phyloP scores from a whole-genome alignment of 2,888 invertebrate species.

The Pollenia griseotomentosa region DNA sequence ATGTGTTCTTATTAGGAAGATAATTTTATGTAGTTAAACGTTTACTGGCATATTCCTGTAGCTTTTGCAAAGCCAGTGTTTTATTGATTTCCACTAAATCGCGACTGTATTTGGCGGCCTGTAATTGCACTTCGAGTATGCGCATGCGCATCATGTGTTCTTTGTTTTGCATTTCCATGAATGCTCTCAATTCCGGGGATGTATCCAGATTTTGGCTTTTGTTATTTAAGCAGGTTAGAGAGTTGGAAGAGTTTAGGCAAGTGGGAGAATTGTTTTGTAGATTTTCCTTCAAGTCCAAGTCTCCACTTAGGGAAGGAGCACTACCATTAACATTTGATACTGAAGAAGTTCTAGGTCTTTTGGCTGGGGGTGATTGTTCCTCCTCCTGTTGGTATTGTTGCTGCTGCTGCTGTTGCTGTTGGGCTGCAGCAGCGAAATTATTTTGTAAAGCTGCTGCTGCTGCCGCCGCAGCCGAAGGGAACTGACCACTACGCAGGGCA shows the following conservation, averaged over 20 bases:
- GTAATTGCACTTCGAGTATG: constrained; percentile 84
- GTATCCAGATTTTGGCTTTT: constrained; percentile 61
- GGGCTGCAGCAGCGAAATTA: constrained; percentile 78
- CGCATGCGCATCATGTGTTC: constrained; percentile 84
- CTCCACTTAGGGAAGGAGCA: constrained; percentile 13
- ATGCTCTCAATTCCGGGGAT: constrained; percentile 79
- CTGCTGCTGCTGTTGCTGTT: constrained; percentile 76
- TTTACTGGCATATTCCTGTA: constrained; percentile 84
- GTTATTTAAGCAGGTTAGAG: constrained; percentile 36
- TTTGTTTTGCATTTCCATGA: constrained; percentile 84
- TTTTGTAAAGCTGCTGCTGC: constrained; percentile 81
- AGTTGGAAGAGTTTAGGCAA: constrained; percentile 44
- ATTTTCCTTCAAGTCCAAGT: constrained; percentile 66
- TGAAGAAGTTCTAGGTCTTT: constrained; percentile 80
- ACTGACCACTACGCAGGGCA: constrained; percentile 82
- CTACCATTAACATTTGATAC: constrained; percentile 68
- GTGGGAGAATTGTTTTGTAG: constrained; percentile 61
- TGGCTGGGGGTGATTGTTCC: constrained; percentile 78
- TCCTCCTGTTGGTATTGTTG: constrained; percentile 77
- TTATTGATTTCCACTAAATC: constrained; percentile 87
- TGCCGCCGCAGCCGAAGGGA: constrained; percentile 82
- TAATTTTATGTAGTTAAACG: constrained; percentile 80
- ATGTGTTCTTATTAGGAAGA: not conserved
- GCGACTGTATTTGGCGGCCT: constrained; percentile 84
- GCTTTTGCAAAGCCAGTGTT: constrained; percentile 86